A percentile compares a stretch with the other conserved stretches of the same genome.
Conservation (phyloP, 2,888 invertebrate genomes). For the Leptopterna dolabrata region DNA sequence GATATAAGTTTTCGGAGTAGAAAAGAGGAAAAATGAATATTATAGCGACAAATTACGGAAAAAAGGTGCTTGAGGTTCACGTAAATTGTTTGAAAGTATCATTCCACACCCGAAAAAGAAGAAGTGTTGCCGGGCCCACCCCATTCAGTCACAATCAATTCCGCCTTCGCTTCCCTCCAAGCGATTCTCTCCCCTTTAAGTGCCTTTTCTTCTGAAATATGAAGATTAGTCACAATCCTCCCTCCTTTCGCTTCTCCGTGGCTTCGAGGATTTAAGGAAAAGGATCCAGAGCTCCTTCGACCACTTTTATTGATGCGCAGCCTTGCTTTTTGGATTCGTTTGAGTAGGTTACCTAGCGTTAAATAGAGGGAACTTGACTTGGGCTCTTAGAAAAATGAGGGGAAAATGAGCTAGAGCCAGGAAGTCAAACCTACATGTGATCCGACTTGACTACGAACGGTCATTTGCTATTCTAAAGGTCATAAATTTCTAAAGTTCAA, state of each 20-base stretch:
- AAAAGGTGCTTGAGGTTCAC: background rate
- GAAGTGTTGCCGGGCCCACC: background rate
- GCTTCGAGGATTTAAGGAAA: slow-evolving; percentile 34
- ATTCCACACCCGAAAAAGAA: slow-evolving; percentile 5
- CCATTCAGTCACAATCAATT: slow-evolving; percentile 53
- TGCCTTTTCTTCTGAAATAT: slow-evolving; percentile 54
- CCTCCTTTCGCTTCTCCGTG: slow-evolving; percentile 18
- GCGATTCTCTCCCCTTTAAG: slow-evolving; percentile 17
- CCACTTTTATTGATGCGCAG: background rate
- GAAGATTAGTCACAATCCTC: slow-evolving; percentile 54
- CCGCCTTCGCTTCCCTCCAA: slow-evolving; percentile 21
- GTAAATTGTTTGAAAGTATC: slow-evolving; percentile 32
- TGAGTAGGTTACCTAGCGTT: background rate
- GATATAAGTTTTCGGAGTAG: too few species aligned
- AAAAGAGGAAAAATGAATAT: slow-evolving; percentile 1
- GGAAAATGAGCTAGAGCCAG: too few species aligned
- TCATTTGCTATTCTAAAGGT: too few species aligned
- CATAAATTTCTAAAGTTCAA: too few species aligned
- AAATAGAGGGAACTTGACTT: too few species aligned
- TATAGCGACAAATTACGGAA: slow-evolving; percentile 1
- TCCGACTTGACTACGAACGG: too few species aligned
- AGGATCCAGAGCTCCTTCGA: background rate
- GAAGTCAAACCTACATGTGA: too few species aligned
- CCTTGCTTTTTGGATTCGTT: background rate
- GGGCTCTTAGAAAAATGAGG: too few species aligned